phyloP scores from a whole-genome alignment of 2,797 vertebrate species.

The Ctenopoma multispine region DNA sequence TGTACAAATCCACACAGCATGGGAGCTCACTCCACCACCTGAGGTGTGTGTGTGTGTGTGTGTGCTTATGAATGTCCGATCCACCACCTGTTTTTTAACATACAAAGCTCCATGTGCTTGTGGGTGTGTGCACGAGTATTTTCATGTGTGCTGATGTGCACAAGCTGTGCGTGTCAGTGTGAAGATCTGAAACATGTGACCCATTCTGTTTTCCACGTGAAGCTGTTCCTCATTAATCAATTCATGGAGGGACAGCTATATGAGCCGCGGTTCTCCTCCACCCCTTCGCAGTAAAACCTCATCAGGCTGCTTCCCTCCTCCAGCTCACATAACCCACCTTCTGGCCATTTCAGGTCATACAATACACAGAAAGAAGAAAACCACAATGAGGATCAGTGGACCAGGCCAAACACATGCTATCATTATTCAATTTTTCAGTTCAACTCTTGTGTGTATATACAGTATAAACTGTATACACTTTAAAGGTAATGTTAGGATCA shows the following conservation, averaged over 20 bases:
- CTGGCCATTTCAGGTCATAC: constrained; percentile 61
- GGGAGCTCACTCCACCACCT: constrained; percentile 73
- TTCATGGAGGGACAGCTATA: constrained; percentile 55
- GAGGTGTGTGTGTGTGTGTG: constrained; percentile 37
- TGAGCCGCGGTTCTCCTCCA: constrained; percentile 41
- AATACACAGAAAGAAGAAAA: constrained; percentile 50
- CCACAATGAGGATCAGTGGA: constrained; percentile 37
- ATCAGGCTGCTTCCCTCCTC: constrained; percentile 41
- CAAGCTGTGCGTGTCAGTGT: constrained; percentile 19
- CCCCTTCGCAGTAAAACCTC: constrained; percentile 54
- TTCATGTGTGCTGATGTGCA: constrained; percentile 21
- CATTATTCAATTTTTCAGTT: constrained; percentile 39
- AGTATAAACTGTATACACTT: constrained; percentile 10
- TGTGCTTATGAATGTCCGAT: constrained; percentile 50
- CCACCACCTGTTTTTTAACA: constrained; percentile 74
- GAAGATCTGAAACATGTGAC: constrained; percentile 48
- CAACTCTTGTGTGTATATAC: constrained; percentile 15
- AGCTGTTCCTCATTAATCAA: constrained; percentile 78
- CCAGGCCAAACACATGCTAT: constrained; percentile 37
- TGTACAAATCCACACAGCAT: constrained; percentile 78
- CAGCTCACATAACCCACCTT: constrained; percentile 73
- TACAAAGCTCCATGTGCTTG: constrained; percentile 52
- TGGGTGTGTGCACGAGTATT: constrained; percentile 6
- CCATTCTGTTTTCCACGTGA: constrained; percentile 67
- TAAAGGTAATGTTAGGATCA: constrained; percentile 17